Conservation (phyloP, 2,113 vertebrate genomes). For the Trogon melanurus region DNA sequence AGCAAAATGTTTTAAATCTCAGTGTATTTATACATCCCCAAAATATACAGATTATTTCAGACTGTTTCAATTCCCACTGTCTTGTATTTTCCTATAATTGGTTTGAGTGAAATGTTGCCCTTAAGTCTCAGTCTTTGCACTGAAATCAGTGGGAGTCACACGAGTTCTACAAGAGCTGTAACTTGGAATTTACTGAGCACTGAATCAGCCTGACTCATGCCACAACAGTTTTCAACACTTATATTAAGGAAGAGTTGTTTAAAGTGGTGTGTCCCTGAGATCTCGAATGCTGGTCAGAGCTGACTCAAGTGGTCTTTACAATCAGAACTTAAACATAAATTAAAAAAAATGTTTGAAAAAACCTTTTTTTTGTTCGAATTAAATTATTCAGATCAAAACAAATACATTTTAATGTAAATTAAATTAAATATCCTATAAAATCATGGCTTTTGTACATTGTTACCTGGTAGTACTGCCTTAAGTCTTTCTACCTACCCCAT, state of each 20-base stretch:
- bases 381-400: background rate
- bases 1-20: background rate
- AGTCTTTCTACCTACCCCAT: background rate
- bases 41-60: background rate
- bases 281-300: background rate
- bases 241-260: background rate
- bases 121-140: background rate
- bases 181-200: background rate
- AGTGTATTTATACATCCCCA: background rate
- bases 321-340: background rate
- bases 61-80: background rate
- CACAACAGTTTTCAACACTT: background rate
- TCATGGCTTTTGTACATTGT: background rate
- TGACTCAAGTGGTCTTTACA: background rate
- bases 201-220: background rate
- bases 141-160: background rate
- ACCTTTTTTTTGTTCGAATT: background rate
- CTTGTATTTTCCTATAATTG: background rate
- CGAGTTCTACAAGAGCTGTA: background rate
- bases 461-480: background rate
- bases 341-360: background rate
- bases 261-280: background rate
- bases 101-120: background rate
- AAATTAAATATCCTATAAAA: background rate
- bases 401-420: background rate